Base-by-base conservation (phyloP, 2,888 invertebrate species). In the Rhingia rostrata region DNA sequence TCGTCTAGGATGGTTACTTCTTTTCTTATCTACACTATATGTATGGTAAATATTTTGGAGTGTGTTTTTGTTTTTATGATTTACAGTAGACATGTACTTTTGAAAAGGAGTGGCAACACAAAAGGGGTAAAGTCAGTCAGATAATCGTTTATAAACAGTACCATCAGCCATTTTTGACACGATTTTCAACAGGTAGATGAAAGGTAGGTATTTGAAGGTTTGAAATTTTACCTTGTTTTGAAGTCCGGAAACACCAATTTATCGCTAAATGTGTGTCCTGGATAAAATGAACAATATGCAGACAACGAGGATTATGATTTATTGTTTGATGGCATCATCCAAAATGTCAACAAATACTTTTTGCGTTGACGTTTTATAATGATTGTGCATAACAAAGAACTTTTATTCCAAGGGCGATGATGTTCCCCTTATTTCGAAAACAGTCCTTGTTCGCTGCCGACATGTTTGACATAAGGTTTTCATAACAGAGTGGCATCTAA, bases 41-140 rank as follows among this genome's bases (percentile, higher is more conserved):
- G 5, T 47, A 12, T 45, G 3, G 47, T 58, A 64, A 58, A 74
- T 73, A 54, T 73, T 63, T 73, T 54, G 30, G 12, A n/a, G 37
- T 56, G 6, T 12, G 9, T 67, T 56, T 56, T n/a, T 30, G 22
- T 73, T 73, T 54, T 4, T 63, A 73, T 54, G 61, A 30, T 47
- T 45, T 45, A 22, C 43, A 35, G 12, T 10, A 9, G 10, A 22
- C 22, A 51, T 53, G 33, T 41, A 22, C 9, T 10, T 49, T 4
- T 7, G 10, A 22, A 4, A 32, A 10, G 4, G 5, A 49, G 30
- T 49, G 30, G 30, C 9, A 49, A 32, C 30, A 10, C 10, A 0
- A 10, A 12, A 12, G 45, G 4, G 45, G 2, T 45, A 4, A 1
- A 5, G 12, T 5, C 12, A 3, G 4, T 12, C 6, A 4, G 3